These are phyloP conservation scores for Drosophila nasuta DNA, from an alignment of 1,140 invertebrate species.

Conservation along the genomic window DNA sequence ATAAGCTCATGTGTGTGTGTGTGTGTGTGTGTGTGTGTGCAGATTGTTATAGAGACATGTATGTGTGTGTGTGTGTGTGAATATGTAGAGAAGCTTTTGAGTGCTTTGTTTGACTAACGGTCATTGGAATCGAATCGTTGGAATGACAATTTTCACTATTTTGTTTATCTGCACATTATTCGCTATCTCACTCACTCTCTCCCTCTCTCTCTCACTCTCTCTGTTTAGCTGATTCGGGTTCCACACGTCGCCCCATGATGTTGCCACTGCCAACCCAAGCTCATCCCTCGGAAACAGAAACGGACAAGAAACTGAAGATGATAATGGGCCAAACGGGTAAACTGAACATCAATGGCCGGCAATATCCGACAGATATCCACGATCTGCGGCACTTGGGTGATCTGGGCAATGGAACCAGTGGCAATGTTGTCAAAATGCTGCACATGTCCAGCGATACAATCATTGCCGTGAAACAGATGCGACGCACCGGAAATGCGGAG, in stretches of 20 bases:
- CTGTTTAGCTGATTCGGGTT: slow-evolving; percentile 44
- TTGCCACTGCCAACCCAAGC: slow-evolving; percentile 52
- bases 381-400: slow-evolving; percentile 95
- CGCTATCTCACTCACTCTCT: not conserved
- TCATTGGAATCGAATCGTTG: slow-evolving; percentile 34
- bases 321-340: slow-evolving; percentile 90
- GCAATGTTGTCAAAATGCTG: slow-evolving; percentile 98
- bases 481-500: slow-evolving; percentile 97
- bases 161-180: slow-evolving; percentile 36
- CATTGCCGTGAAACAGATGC: slow-evolving; percentile 99
- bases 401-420: slow-evolving; percentile 97
- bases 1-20: not conserved
- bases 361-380: slow-evolving; percentile 93
- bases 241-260: slow-evolving; percentile 57
- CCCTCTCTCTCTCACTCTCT: not conserved
- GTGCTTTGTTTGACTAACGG: slow-evolving; percentile 36
- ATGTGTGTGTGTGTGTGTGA: slow-evolving; percentile 5
- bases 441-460: slow-evolving; percentile 93
- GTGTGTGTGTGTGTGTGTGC: not conserved
- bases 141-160: slow-evolving; percentile 22
- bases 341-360: slow-evolving; percentile 91
- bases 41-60: not conserved
- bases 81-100: not conserved
- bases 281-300: slow-evolving; percentile 85
- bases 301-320: slow-evolving; percentile 85